A percentile compares a stretch with the other conserved stretches of the same genome.
Evolutionary conservation across 2,888 invertebrate genomes (phyloP).

Genomic region (Tenthredo amoena): DNA sequence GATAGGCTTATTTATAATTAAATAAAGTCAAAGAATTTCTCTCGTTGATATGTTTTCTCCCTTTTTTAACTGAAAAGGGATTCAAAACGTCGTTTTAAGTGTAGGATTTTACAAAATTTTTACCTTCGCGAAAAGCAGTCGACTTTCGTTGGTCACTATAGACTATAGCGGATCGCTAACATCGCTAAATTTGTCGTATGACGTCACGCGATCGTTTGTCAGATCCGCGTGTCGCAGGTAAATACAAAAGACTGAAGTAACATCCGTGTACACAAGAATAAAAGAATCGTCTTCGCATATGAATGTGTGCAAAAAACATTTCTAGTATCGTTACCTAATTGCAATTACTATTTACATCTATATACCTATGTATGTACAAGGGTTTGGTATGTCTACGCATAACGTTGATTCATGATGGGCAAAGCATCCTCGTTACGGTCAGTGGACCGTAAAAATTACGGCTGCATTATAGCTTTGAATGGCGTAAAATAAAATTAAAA

Average conservation of each 20-base stretch:
- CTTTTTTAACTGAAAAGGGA: neutral
- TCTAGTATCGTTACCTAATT: neutral
- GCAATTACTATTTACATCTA: constrained; percentile 12
- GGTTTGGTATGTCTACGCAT: neutral
- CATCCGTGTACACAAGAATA: neutral
- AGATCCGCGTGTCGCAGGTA: neutral
- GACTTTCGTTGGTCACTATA: neutral
- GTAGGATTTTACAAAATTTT: neutral
- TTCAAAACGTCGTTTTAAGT: neutral
- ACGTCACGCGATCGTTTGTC: constrained; percentile 35
- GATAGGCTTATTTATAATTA: neutral
- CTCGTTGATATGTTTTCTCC: neutral
- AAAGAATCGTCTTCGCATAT: neutral
- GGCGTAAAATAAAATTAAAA: constrained; percentile 26
- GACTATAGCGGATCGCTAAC: neutral
- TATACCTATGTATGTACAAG: neutral
- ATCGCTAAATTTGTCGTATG: constrained; percentile 38
- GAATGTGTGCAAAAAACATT: neutral
- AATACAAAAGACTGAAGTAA: neutral
- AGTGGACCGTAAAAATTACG: constrained; percentile 35
- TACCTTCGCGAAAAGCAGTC: neutral
- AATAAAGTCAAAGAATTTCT: neutral
- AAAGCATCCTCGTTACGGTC: constrained; percentile 43
- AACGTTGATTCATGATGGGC: neutral
- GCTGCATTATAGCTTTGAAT: constrained; percentile 11